Evolutionary conservation across 2,113 vertebrate genomes (phyloP).

Genomic region (Ahaetulla prasina): DNA sequence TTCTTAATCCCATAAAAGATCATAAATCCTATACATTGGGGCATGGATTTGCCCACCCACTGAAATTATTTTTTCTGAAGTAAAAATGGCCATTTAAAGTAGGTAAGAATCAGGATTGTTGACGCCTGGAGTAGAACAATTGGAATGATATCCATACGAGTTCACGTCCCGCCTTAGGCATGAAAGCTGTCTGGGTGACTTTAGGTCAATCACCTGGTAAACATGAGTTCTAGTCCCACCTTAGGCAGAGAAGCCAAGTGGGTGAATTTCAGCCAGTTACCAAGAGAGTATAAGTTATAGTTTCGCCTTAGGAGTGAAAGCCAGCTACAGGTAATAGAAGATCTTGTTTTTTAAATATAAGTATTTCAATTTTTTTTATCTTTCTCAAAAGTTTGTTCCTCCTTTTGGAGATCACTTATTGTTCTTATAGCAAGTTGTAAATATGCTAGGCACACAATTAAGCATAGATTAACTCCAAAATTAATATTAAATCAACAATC

Average conservation of each 20-base stretch:
- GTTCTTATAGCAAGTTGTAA: background rate
- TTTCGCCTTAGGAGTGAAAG: background rate
- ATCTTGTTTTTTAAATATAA: background rate
- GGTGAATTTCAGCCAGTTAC: background rate
- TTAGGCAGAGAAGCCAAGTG: background rate
- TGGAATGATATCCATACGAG: background rate
- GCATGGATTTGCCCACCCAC: background rate
- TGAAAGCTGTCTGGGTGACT: background rate
- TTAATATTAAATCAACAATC: too few species aligned
- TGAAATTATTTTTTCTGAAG: background rate
- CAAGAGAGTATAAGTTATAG: background rate
- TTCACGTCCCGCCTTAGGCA: background rate
- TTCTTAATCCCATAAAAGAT: background rate
- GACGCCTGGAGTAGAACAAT: background rate
- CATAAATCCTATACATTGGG: background rate
- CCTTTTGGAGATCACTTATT: background rate
- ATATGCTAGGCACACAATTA: background rate
- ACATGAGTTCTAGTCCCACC: background rate
- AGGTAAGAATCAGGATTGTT: background rate
- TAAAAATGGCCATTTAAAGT: background rate
- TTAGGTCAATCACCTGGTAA: background rate
- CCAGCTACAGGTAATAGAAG: background rate
- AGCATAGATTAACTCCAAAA: too few species aligned
- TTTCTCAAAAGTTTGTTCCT: background rate
- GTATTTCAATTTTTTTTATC: background rate